phyloP scores from a whole-genome alignment of 2,888 invertebrate species.

The Scaptomyza polygonia region DNA sequence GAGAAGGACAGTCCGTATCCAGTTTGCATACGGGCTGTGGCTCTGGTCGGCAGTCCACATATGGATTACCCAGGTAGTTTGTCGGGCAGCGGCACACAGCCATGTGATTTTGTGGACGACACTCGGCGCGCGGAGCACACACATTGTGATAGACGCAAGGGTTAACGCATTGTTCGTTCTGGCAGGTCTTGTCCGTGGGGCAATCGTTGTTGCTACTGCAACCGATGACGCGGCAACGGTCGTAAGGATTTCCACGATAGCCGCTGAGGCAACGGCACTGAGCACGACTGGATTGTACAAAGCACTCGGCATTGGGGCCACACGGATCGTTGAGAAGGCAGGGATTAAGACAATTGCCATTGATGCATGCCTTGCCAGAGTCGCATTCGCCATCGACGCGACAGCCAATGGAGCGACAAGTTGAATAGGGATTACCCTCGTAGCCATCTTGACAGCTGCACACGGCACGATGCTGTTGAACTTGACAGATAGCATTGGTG shows the following conservation, averaged over 20 bases:
- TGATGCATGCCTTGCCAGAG: constrained; percentile 92
- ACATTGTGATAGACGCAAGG: constrained; percentile 91
- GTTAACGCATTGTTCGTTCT: constrained; percentile 93
- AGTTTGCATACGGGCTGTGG: constrained; percentile 90
- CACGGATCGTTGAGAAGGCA: constrained; percentile 92
- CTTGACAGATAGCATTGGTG: constrained; percentile 91
- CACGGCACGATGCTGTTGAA: constrained; percentile 92
- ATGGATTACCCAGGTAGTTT: constrained; percentile 92
- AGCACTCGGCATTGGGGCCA: constrained; percentile 93
- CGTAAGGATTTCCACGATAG: constrained; percentile 91
- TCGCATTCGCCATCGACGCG: constrained; percentile 93
- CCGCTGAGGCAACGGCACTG: constrained; percentile 93
- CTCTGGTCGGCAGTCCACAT: constrained; percentile 91
- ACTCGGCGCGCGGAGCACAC: constrained; percentile 92
- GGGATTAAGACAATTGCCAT: constrained; percentile 93
- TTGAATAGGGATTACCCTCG: constrained; percentile 93
- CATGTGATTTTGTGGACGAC: constrained; percentile 92
- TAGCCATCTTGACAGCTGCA: constrained; percentile 94
- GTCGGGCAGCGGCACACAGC: constrained; percentile 93
- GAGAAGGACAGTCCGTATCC: constrained; percentile 92
- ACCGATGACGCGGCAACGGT: constrained; percentile 91
- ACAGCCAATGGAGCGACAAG: constrained; percentile 92
- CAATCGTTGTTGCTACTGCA: constrained; percentile 95
- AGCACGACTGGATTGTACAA: constrained; percentile 89
- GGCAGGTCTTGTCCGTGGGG: constrained; percentile 92